A percentile compares a stretch with the other conserved stretches of the same genome.
These are phyloP conservation scores for Phoxinus dragarum DNA, from an alignment of 2,797 vertebrate genomes.

Conservation along the genomic window DNA sequence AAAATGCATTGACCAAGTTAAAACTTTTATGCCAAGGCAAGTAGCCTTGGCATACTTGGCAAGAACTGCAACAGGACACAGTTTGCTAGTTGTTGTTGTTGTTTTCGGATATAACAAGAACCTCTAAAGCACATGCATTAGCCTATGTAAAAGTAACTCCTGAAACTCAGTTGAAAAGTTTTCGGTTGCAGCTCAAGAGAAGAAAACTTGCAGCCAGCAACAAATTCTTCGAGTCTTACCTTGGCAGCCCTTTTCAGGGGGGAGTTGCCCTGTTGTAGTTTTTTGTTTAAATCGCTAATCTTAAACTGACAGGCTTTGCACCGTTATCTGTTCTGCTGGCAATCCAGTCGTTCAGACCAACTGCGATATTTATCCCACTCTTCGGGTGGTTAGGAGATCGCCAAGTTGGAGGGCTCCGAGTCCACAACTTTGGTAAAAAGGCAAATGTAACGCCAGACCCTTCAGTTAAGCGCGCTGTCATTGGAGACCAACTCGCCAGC, in stretches of 20 bases:
- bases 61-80: neutral
- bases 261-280: neutral
- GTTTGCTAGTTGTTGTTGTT: neutral
- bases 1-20: neutral
- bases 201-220: neutral
- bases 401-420: conserved; percentile 16
- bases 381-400: neutral
- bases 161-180: neutral
- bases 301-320: neutral
- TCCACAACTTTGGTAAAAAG: conserved; percentile 26
- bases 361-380: neutral
- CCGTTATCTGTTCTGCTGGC: neutral
- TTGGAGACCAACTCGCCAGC: conserved; percentile 10
- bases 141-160: neutral
- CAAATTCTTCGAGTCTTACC: conserved; percentile 30
- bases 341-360: conserved; percentile 11
- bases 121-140: neutral
- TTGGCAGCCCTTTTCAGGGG: conserved; percentile 15
- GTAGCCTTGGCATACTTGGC: too few species aligned
- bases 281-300: conserved; percentile 2
- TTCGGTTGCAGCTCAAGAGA: neutral
- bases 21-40: neutral
- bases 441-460: conserved; percentile 23
- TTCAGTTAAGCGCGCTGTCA: conserved; percentile 27
- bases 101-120: neutral